These are phyloP conservation scores for Drosophila formosana DNA, from an alignment of 2,888 invertebrate species.

Conservation along the genomic window DNA sequence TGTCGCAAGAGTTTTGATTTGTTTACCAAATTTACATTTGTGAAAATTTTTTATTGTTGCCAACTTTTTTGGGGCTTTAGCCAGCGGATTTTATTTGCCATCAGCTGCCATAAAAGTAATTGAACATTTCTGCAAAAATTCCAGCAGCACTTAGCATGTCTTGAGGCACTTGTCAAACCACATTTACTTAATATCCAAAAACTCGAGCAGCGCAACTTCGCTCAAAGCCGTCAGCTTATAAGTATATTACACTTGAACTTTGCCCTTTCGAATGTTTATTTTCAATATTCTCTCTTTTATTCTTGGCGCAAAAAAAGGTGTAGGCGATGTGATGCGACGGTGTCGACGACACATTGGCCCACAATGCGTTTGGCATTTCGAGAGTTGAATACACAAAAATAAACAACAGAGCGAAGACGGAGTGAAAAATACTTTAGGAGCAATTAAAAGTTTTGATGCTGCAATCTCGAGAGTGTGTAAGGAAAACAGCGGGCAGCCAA, in stretches of 20 bases:
- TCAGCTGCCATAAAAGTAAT: constrained; percentile 30
- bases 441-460: constrained; percentile 74
- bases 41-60: not conserved
- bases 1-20: not conserved
- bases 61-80: not conserved
- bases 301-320: constrained; percentile 14
- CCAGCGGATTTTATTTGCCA: constrained; percentile 21
- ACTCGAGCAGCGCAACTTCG: not conserved
- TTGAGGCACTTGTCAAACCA: constrained; percentile 41
- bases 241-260: constrained; percentile 39
- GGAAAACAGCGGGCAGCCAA: constrained; percentile 69
- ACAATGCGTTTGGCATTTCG: constrained; percentile 75
- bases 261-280: constrained; percentile 60
- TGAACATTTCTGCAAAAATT: constrained; percentile 20
- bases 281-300: constrained; percentile 46
- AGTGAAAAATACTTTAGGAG: constrained; percentile 50
- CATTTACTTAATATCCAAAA: constrained; percentile 20
- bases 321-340: constrained; percentile 26
- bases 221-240: constrained; percentile 21
- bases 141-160: constrained; percentile 16
- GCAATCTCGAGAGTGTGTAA: constrained; percentile 51
- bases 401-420: constrained; percentile 50
- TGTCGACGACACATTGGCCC: constrained; percentile 67
- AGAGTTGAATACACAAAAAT: constrained; percentile 64
- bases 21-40: not conserved